phyloP scores from a whole-genome alignment of 2,113 vertebrate genomes.

The Mola mola region DNA sequence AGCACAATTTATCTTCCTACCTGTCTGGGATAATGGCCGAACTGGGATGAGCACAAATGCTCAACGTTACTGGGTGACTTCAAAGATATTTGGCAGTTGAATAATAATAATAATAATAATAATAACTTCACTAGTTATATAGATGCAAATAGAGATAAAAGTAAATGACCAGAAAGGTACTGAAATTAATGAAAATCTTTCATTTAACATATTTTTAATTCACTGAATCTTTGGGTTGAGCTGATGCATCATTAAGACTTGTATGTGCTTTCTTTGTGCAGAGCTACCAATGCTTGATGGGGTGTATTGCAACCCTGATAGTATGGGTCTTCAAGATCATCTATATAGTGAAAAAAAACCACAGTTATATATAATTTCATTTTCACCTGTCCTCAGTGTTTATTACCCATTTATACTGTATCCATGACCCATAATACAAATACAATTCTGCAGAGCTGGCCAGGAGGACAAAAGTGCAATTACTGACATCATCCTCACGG shows the following conservation, averaged over 20 bases:
- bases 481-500: slow-evolving; percentile 55
- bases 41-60: slow-evolving; percentile 13
- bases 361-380: slow-evolving; percentile 19
- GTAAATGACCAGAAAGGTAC: no score
- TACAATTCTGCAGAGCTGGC: slow-evolving; percentile 15
- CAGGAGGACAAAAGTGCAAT: slow-evolving; percentile 35
- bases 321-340: slow-evolving; percentile 37
- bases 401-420: slow-evolving; percentile 14
- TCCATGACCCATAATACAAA: slow-evolving; percentile 2
- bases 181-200: no score
- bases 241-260: no score
- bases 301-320: no score
- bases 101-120: no score
- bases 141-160: no score
- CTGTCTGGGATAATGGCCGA: slow-evolving; percentile 29
- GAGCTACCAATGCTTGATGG: no score
- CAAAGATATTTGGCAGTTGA: no score
- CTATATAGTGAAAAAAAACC: slow-evolving; percentile 44
- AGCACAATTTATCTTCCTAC: slow-evolving; percentile 18
- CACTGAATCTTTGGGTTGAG: no score
- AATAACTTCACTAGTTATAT: no score
- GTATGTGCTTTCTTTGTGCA: no score
- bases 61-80: slow-evolving; percentile 11
- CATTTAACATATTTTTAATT: no score
- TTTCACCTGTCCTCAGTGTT: slow-evolving; percentile 16